phyloP scores from a whole-genome alignment of 2,888 invertebrate genomes.

The Cheilosia urbana region DNA sequence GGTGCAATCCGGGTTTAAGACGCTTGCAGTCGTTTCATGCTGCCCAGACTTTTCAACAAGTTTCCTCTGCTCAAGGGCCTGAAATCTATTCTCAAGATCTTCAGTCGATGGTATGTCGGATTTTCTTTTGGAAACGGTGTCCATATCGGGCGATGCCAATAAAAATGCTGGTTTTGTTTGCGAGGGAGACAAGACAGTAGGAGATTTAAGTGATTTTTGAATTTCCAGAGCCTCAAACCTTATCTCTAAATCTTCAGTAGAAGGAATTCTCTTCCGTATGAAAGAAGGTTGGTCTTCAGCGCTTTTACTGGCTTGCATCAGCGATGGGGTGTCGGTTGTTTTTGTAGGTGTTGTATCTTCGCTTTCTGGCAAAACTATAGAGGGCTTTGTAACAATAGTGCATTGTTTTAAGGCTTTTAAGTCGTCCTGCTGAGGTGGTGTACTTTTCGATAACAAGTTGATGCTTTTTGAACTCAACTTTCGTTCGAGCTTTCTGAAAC shows the following conservation, averaged over 20 bases:
- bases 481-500: conserved; percentile 81
- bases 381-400: conserved; percentile 11
- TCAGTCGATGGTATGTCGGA: conserved; percentile 80
- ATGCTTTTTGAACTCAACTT: conserved; percentile 48
- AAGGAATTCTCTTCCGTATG: conserved; percentile 76
- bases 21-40: neutral
- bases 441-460: neutral
- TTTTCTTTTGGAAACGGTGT: conserved; percentile 12
- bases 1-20: neutral
- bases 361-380: conserved; percentile 29
- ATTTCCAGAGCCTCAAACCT: conserved; percentile 78
- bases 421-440: conserved; percentile 9
- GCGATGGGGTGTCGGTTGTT: neutral
- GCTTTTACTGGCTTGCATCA: neutral
- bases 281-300: conserved; percentile 50
- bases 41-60: conserved; percentile 9
- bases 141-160: neutral
- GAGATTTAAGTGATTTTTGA: conserved; percentile 61
- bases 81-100: conserved; percentile 81
- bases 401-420: conserved; percentile 7
- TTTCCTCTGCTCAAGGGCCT: conserved; percentile 78
- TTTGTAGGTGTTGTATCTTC: neutral
- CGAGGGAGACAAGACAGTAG: conserved; percentile 46
- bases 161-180: conserved; percentile 20
- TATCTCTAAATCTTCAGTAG: conserved; percentile 80